Base-by-base conservation (phyloP, 1,140 invertebrate genomes). In the Cydia pomonella region DNA sequence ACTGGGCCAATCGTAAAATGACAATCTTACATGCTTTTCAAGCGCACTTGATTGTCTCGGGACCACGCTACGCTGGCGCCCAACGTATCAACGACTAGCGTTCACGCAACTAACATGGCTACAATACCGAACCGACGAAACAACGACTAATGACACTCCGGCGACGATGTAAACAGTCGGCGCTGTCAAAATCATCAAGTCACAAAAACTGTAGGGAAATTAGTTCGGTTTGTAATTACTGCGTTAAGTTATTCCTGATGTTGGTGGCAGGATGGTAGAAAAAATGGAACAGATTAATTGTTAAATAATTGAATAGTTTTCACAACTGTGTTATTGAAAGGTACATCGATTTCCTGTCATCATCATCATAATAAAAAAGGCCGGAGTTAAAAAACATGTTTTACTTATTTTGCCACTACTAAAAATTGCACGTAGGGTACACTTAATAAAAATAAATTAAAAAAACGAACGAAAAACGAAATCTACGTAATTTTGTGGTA, bases 151-250 rank as follows among this genome's bases (percentile, higher is more conserved):
- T 92, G 91, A 91, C 83, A 84, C 75, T 84, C 78, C 79, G 82
- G 86, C 80, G 91, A 88, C 84, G 91, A 91, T 87, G 87, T 89
- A 87, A 88, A 88, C 87, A 90, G 87, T 90, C 87, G 82, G 80
- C 88, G 82, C 83, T 89, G 90, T 90, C 88, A 88, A 84, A 89
- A 83, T 81, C 84, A 87, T 89, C 86, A 88, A 78, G 71, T 78
- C 62, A 80, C 82, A 90, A 86, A 83, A 87, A 86, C 75, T 77
- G 73, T 75, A 59, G 78, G 75, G 69, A 78, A 66, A 82, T 86
- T 83, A 84, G 77, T 85, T 69, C 29, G 5, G 27, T 69, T 69
- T 69, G 29, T 69, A 69, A 69, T 69, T 69, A 38, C 10, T 59
- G 53, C 16, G 5, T 21, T 38, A 29, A 64, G 29, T 41, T 69